Conservation (phyloP, 2,113 vertebrate genomes). For the Sinocyclocheilus maitianheensis region DNA sequence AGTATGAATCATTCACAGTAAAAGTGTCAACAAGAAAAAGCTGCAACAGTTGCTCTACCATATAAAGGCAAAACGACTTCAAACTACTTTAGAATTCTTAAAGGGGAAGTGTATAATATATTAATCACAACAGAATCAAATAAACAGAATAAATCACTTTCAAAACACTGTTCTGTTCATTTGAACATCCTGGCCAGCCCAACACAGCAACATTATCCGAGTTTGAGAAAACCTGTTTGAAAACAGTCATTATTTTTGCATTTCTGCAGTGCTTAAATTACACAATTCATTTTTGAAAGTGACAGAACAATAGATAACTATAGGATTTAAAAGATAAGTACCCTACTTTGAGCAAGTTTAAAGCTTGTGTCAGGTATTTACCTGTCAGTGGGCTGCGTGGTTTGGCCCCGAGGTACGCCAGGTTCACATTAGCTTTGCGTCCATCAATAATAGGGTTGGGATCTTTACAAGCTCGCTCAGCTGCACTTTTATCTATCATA, state of each 20-base stretch:
- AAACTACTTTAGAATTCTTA: neutral
- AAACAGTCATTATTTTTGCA: neutral
- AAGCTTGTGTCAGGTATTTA: conserved; percentile 66
- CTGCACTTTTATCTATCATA: conserved; percentile 88
- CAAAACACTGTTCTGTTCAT: neutral
- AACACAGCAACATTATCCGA: neutral
- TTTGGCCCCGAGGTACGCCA: conserved; percentile 93
- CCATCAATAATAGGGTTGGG: conserved; percentile 95
- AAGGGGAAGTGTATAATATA: neutral
- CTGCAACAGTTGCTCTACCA: neutral
- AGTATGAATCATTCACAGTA: neutral
- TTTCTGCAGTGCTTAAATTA: neutral
- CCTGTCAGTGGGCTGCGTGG: conserved; percentile 89
- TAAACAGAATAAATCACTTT: neutral
- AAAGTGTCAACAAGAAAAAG: neutral
- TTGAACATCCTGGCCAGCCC: neutral
- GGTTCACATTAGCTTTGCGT: conserved; percentile 94
- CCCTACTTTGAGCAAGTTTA: neutral
- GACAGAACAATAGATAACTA: neutral
- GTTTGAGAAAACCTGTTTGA: conserved; percentile 5
- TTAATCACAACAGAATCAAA: neutral
- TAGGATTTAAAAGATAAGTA: neutral
- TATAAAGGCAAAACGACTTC: neutral
- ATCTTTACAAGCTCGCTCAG: conserved; percentile 92
- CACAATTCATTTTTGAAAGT: neutral